These are phyloP conservation scores for Linurgus olivaceus DNA, from an alignment of 2,797 vertebrate genomes.

Conservation along the genomic window DNA sequence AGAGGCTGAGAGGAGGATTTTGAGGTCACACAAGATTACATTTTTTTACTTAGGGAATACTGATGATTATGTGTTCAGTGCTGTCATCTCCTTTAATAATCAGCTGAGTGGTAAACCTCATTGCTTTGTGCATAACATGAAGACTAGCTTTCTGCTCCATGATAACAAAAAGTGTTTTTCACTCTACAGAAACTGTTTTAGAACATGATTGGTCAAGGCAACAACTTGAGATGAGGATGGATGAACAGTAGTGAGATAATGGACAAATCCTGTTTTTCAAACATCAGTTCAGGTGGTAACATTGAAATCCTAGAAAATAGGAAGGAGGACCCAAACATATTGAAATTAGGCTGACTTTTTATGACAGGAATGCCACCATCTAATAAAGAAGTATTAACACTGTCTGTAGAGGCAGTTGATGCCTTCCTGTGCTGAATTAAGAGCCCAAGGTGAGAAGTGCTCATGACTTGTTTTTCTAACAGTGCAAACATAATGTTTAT, in stretches of 20 bases:
- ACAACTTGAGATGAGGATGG: background rate
- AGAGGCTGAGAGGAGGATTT: background rate
- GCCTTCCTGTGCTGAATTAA: background rate
- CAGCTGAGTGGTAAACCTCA: background rate
- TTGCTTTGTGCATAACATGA: background rate
- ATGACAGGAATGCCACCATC: background rate
- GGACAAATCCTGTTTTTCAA: background rate
- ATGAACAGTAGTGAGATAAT: background rate
- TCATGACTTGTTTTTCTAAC: background rate
- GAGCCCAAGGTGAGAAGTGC: rapidly evolving
- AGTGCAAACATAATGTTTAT: background rate
- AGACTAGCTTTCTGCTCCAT: background rate
- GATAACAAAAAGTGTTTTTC: background rate
- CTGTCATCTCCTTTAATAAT: background rate
- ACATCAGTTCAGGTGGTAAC: background rate
- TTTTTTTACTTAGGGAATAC: background rate
- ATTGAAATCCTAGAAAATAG: background rate
- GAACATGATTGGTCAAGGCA: background rate
- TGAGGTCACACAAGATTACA: background rate
- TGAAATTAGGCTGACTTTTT: background rate
- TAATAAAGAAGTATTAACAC: background rate
- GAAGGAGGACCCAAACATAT: background rate
- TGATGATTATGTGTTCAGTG: background rate
- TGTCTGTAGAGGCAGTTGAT: background rate
- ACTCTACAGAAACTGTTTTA: background rate